Evolutionary conservation across 2,113 vertebrate species (phyloP), one percentile per base, ranked within the genome.

Genomic region (Crypturellus undulatus): DNA sequence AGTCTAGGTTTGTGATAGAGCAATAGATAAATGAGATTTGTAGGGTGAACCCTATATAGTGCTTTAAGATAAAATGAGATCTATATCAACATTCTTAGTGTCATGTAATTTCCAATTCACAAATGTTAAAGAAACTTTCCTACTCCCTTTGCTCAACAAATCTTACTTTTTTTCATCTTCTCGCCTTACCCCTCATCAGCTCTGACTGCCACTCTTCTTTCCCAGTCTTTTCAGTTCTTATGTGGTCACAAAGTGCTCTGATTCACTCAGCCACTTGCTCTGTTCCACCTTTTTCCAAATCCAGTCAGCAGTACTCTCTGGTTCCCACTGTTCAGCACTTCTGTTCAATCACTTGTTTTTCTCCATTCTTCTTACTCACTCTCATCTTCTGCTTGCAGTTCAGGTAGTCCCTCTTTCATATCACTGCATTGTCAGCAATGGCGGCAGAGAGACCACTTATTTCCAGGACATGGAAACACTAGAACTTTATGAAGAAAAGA

Each of bases 41-140:
- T 11, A 49, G 49, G 49, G 21, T 49, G 49, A 49, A 10, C 21
- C 49, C 49, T 45, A 4, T 25, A 25, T 7, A 40, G 12, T 47
- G 32, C 12, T 19, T 54, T 73, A 84, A 64, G 6, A 19, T 49
- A 77, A 84, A 87, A 72, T 77, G 9, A 64, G 30, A 64, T 32
- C 38, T 17, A 65, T 21, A 65, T 43, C 18, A 30, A 42, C 38
- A 28, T 65, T 43, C 30, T 43, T 3, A 1, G 7, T 0, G 0
- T 40, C 42, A 32, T 2, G 1, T 7, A 0, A 69, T 80, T 93
- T 80, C 45, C 43, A 51, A 15, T 36, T 79, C 30, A 72, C 14
- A 14, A 24, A 7, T 13, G 36, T 58, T 75, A 82, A 83, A 71
- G 40, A 71, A 71, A 68, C 17, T 47, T 4, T 65, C 22, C 28